Evolutionary conservation across 2,797 vertebrate genomes (phyloP).

Genomic region (Alosa sapidissima): DNA sequence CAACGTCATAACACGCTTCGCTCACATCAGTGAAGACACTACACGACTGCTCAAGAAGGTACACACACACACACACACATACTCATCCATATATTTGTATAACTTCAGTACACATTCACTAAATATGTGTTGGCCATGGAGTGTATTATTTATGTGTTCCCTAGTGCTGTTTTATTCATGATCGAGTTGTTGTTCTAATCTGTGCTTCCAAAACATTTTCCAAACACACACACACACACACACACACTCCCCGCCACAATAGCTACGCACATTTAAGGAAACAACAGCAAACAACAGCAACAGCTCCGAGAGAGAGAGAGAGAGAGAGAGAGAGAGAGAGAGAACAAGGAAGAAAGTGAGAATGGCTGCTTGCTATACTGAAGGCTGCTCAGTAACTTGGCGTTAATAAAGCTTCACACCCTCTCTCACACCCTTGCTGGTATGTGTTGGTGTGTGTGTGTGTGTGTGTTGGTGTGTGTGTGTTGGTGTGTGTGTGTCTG

Average conservation of each 20-base stretch:
- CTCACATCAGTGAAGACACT: constrained; percentile 96
- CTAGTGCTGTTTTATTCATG: constrained; percentile 8
- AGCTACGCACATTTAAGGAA: neutral
- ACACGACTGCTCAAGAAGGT: constrained; percentile 98
- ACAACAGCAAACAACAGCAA: too few species aligned
- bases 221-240: neutral
- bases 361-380: neutral
- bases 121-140: neutral
- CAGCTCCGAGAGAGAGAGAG: neutral
- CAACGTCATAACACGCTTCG: constrained; percentile 95
- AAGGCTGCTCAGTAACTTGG: constrained; percentile 6
- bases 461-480: neutral
- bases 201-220: neutral
- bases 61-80: constrained; percentile 12
- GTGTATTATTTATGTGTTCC: constrained; percentile 3
- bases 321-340: neutral
- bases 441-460: constrained; percentile 1
- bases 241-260: neutral
- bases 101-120: neutral
- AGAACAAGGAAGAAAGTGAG: neutral
- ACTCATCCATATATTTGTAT: neutral
- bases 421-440: neutral
- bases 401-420: constrained; percentile 7
- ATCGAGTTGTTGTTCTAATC: neutral
- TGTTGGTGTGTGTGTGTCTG: neutral